Evolutionary conservation across 64 coral and sea anemone genomes (phyloP), one percentile per base, ranked within the genome.

Genomic region (Stichodactyla mertensii): DNA sequence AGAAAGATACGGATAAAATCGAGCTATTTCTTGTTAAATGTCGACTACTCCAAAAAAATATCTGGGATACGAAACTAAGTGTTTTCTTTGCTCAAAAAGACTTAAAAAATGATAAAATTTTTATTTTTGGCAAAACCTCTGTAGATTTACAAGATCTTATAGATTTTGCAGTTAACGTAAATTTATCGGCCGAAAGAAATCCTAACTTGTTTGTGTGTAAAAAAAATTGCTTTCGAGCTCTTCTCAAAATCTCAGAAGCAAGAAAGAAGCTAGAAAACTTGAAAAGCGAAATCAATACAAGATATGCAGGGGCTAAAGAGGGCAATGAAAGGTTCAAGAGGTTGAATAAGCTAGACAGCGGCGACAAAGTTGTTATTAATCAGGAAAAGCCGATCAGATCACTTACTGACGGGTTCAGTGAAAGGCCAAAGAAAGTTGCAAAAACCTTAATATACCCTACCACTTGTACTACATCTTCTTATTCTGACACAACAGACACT

Each of bases 221-320:
- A 59, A 22, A 85, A 85, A 85, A 62, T 85, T 85, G 83, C 83
- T 85, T 85, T 85, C 83, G 55, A 60, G 83, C 83, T 85, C 83
- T 85, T 56, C 3, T 57, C 83, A 56, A 85, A 85, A 58, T 85
- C 55, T 85, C 61, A 85, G 83, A 26, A 61, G 55, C 57, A 23
- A 85, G 55, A 59, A 56, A 85, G 22, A 85, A 85, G 55, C 83
- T 85, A 22, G 83, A 85, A 85, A 85, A 19, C 18, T 59, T 85
- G 55, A 59, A 59, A 59, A 59, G 57, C 57, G 57, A 10, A 59
- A 59, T 59, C 9, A 59, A 16, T 1, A 59, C 57, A 59, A 59
- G 57, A 4, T 59, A 59, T 59, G 57, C 9, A 59, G 57, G 36
- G 36, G 36, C 36, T 45, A 45, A 59, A 59, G 57, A 16, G 15